Percentiles rank a stretch among this genome's conserved stretches.
Conservation (phyloP, 2,888 invertebrate species). For the Nephrotoma flavescens region DNA sequence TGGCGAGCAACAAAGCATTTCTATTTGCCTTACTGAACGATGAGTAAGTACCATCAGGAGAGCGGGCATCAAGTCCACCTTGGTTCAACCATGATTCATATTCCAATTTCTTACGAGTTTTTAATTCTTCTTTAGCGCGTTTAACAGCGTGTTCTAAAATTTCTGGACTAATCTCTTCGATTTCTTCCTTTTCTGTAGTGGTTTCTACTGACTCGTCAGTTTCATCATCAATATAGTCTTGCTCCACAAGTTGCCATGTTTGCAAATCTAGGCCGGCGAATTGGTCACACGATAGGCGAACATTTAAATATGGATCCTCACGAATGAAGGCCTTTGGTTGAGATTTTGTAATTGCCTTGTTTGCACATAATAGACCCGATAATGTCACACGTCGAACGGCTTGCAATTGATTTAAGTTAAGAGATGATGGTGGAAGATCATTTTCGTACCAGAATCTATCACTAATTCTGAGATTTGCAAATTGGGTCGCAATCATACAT, state of each 20-base stretch:
- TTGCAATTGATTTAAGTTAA: slow-evolving; percentile 58
- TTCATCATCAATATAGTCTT: slow-evolving; percentile 34
- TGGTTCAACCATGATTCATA: slow-evolving; percentile 64
- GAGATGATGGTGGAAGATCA: slow-evolving; percentile 76
- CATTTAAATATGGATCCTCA: slow-evolving; percentile 72
- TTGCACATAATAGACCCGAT: slow-evolving; percentile 64
- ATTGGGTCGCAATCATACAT: slow-evolving; percentile 74
- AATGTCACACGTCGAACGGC: slow-evolving; percentile 68
- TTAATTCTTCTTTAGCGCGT: slow-evolving; percentile 63
- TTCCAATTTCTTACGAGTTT: slow-evolving; percentile 60
- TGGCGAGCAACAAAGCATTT: slow-evolving; percentile 68
- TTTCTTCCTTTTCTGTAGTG: slow-evolving; percentile 30
- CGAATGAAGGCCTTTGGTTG: slow-evolving; percentile 77
- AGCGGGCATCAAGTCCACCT: slow-evolving; percentile 72
- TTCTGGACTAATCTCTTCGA: slow-evolving; percentile 53
- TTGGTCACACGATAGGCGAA: slow-evolving; percentile 57
- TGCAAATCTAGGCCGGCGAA: slow-evolving; percentile 49
- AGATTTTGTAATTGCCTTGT: slow-evolving; percentile 50
- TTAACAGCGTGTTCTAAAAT: slow-evolving; percentile 59
- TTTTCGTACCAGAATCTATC: slow-evolving; percentile 96
- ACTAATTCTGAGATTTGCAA: slow-evolving; percentile 64
- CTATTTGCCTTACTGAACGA: slow-evolving; percentile 82
- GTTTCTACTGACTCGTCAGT: slow-evolving; percentile 23
- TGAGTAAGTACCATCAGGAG: slow-evolving; percentile 73
- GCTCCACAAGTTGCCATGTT: slow-evolving; percentile 48